Base-by-base conservation (phyloP, 2,113 vertebrate genomes). In the Rhinolophus sinicus region DNA sequence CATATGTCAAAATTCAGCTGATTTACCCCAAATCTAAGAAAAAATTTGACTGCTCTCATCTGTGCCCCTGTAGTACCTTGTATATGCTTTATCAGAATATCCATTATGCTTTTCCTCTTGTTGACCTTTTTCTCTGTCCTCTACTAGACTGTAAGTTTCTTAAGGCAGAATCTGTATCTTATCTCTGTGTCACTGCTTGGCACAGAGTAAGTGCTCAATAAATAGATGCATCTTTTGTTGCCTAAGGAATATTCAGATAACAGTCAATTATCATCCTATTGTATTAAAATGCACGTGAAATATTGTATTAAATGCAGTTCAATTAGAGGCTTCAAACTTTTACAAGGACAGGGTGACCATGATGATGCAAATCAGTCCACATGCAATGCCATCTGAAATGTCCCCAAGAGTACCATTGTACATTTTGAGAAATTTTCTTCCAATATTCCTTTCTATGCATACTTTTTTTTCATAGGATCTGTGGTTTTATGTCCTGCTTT, bases 341-440 rank as follows among this genome's bases (percentile, higher is more conserved):
- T n/a, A 88, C 44, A 93, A 93, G 44, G 35, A 69, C 3, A n/a
- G 80, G 60, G 7, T 58, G 50, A 75, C 21, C 4, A 11, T 0
- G 0, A 35, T 35, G 16, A 26, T 12, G 47, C 50, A 90, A 93
- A 58, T 65, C 76, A 75, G 62, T 16, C 22, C 13, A 1, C 5
- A 4, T 19, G 18, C 80, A 33, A 85, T 70, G 15, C 21, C 8
- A 21, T 77, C 22, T 85, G 5, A 26, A 33, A 44, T 72, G 30
- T 10, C 40, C 19, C n/a, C 30, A 77, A 54, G 38, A 54, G 13
- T 9, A 35, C 14, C 35, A 52, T 1, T 56, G 28, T n/a, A 16
- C 16, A n/a, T 80, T 86, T n/a, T 76, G 40, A 95, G 35, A 28
- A 83, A 82, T 54, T 96, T 96, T 26, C 58, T 72, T 62, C 38